A percentile compares a stretch with the other conserved stretches of the same genome.
Evolutionary conservation across 1,140 invertebrate genomes (phyloP).

Genomic region (Zaprionus kolodkinae): DNA sequence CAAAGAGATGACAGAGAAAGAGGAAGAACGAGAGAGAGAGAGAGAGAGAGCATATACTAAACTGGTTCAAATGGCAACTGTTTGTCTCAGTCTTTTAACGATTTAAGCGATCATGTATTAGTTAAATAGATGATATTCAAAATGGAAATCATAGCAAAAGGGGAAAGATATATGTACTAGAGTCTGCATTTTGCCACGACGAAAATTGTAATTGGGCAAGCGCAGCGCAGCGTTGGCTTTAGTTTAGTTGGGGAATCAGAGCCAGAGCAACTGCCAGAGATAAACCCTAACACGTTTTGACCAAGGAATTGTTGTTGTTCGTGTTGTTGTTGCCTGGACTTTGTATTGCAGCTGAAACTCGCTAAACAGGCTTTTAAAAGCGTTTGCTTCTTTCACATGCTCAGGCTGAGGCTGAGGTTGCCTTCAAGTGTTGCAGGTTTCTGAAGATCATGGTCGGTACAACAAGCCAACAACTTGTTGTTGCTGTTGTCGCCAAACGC

Average conservation of each 20-base stretch:
- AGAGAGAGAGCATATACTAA: slow-evolving; percentile 12
- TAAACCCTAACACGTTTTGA: slow-evolving; percentile 58
- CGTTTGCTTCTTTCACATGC: slow-evolving; percentile 58
- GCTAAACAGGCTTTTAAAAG: slow-evolving; percentile 71
- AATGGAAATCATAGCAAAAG: slow-evolving; percentile 15
- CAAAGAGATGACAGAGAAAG: slow-evolving; percentile 3
- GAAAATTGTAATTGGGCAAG: slow-evolving; percentile 7
- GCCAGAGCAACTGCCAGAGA: slow-evolving; percentile 22
- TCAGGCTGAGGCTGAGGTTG: slow-evolving; percentile 15
- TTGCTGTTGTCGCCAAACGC: slow-evolving; percentile 43
- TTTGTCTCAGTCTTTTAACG: slow-evolving; percentile 36
- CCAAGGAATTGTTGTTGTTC: slow-evolving; percentile 17
- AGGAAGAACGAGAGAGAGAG: not conserved
- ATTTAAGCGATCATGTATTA: slow-evolving; percentile 31
- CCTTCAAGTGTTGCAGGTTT: slow-evolving; percentile 72
- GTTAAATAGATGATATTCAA: slow-evolving; percentile 13
- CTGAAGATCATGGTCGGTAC: slow-evolving; percentile 70
- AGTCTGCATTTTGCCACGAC: not conserved
- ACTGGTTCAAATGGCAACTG: slow-evolving; percentile 15
- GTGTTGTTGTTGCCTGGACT: slow-evolving; percentile 40
- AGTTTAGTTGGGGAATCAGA: slow-evolving; percentile 15
- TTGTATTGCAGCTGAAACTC: slow-evolving; percentile 56
- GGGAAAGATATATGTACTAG: not conserved
- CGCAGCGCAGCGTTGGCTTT: not conserved
- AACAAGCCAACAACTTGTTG: slow-evolving; percentile 60